phyloP scores from a whole-genome alignment of 2,888 invertebrate genomes.

The Conchocele bisecta region DNA sequence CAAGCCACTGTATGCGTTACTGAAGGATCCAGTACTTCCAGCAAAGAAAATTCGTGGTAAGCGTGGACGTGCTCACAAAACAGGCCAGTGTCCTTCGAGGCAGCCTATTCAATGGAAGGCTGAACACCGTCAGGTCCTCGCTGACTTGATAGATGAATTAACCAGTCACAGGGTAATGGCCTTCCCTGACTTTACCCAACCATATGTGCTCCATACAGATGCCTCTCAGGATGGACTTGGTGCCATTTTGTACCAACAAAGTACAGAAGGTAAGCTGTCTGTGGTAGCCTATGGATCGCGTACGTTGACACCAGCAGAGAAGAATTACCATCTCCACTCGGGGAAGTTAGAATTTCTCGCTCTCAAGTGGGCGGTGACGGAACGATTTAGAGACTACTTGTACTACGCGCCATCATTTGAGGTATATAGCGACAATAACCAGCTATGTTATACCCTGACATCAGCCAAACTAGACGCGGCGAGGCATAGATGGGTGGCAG shows the following conservation, averaged over 20 bases:
- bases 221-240: no score
- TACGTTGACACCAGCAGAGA: constrained; percentile 48
- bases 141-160: constrained; percentile 18
- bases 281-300: background rate
- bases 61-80: no score
- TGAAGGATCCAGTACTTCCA: no score
- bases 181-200: constrained; percentile 11
- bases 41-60: no score
- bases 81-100: constrained; percentile 11
- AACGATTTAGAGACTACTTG: constrained; percentile 52
- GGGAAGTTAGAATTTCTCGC: constrained; percentile 55
- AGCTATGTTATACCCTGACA: constrained; percentile 34
- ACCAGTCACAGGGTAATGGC: constrained; percentile 17
- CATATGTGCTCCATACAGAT: constrained; percentile 6
- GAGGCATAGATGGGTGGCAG: constrained; percentile 36
- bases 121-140: constrained; percentile 9
- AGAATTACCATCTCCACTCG: constrained; percentile 57
- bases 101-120: constrained; percentile 7
- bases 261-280: background rate
- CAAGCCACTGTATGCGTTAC: no score
- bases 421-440: constrained; percentile 45
- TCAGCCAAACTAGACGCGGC: constrained; percentile 45
- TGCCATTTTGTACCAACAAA: constrained; percentile 1
- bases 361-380: constrained; percentile 47
- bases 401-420: constrained; percentile 41